Evolutionary conservation across 2,797 vertebrate genomes (phyloP), one percentile per base, ranked within the genome.

Genomic region (Ispidina picta): DNA sequence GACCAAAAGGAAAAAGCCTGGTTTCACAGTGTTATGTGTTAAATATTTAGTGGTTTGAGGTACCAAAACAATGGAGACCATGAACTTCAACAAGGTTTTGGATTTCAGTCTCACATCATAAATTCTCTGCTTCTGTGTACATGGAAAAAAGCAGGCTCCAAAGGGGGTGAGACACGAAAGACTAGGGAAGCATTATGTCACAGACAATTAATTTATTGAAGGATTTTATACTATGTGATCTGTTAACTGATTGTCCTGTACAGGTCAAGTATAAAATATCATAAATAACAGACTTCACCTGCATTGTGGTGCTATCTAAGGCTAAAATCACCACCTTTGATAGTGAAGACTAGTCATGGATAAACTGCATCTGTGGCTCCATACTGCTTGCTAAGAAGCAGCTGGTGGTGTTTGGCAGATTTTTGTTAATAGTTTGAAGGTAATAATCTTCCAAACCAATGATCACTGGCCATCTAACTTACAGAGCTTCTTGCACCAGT

Each of bases 281-380:
- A 48, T 22, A 23, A 48, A 48, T 26, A 65, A 60, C 7, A 70
- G 60, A 41, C 8, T 55, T 46, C 35, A 28, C 12, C 49, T 10
- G 21, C 29, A 2, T 4, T 4, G 28, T 64, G 49, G 5, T n/a
- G 62, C 46, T 41, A 1, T 6, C 0, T 0, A 64, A 68, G 41
- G 6, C 15, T 88, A 48, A 21, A 8, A 31, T 44, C 17, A n/a
- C 52, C 8, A 20, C 14, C 35, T 83, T 10, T 29, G 13, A 43
- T 22, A 6, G 9, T 22, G 16, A 73, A 84, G 48, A 28, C 12
- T 23, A 35, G 10, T 12, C 4, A 4, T 5, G 15, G 37, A 25
- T 33, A 77, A 64, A 62, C 33, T 65, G 8, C 66, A 49, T 22
- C 22, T 21, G 23, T n/a, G 5, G 8, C n/a, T 28, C 35, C 22